phyloP scores from a whole-genome alignment of 2,888 invertebrate species.

The Sisyra terminalis region DNA sequence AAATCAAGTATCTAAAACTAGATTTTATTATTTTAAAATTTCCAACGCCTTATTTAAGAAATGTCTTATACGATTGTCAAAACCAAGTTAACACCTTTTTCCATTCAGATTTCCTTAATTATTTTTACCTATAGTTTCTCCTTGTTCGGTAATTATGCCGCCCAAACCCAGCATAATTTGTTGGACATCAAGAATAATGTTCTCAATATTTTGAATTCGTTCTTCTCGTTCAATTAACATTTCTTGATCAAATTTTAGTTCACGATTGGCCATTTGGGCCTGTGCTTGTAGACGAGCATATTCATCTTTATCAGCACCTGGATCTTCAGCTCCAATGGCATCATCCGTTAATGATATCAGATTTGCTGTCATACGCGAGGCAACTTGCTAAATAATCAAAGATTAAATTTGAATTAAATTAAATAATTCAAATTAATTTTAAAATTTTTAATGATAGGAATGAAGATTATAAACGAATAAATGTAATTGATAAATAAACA shows the following conservation, averaged over 20 bases:
- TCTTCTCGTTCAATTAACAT: slow-evolving; percentile 66
- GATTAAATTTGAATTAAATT: background rate
- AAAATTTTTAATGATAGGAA: no score
- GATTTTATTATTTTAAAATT: no score
- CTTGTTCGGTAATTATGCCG: slow-evolving; percentile 53
- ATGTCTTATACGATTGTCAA: no score
- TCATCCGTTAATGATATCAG: slow-evolving; percentile 26
- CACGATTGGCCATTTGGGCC: slow-evolving; percentile 28
- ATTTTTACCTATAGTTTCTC: slow-evolving; percentile 53
- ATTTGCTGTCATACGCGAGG: slow-evolving; percentile 49
- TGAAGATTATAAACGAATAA: no score
- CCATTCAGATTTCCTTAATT: slow-evolving; percentile 55
- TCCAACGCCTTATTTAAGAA: no score
- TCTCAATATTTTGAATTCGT: slow-evolving; percentile 64
- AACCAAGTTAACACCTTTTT: slow-evolving; percentile 41
- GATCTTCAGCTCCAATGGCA: slow-evolving; percentile 22
- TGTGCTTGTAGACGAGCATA: slow-evolving; percentile 27
- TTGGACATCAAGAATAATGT: slow-evolving; percentile 67
- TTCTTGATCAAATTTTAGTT: slow-evolving; percentile 61
- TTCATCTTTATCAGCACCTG: slow-evolving; percentile 24
- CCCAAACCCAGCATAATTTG: slow-evolving; percentile 66
- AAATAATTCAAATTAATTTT: no score
- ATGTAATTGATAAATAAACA: no score
- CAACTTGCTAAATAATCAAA: slow-evolving; percentile 33
- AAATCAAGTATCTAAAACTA: no score